Percentiles rank a stretch among this genome's conserved stretches.
Conservation (phyloP, 2,113 vertebrate species). For the Nansenia antarctica region DNA sequence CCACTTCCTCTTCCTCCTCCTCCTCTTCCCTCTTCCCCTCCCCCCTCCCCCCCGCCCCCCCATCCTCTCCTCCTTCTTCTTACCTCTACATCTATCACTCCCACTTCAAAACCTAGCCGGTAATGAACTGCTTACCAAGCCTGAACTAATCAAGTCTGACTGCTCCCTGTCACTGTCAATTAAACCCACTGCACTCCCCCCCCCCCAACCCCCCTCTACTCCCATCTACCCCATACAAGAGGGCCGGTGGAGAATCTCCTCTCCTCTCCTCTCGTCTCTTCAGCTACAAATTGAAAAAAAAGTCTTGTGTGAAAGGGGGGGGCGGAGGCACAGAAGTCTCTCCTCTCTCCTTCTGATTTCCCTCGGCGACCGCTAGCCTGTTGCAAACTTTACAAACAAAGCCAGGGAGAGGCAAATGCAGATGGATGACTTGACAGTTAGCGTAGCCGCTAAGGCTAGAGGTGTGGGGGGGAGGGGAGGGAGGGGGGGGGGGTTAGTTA, state of each 20-base stretch:
- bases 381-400: constrained; percentile 21
- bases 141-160: constrained; percentile 81
- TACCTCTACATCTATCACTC: constrained; percentile 13
- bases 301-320: constrained; percentile 64
- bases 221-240: constrained; percentile 40
- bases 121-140: constrained; percentile 79
- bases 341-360: background rate
- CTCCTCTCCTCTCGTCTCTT: constrained; percentile 42
- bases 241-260: constrained; percentile 37
- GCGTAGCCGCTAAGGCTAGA: background rate
- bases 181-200: constrained; percentile 52
- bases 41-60: background rate
- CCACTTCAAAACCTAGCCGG: constrained; percentile 51
- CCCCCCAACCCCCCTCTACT: constrained; percentile 33
- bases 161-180: constrained; percentile 80
- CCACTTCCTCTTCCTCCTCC: background rate
- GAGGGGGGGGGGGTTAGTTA: too few species aligned
- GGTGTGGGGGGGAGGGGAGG: too few species aligned
- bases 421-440: constrained; percentile 30
- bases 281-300: constrained; percentile 76
- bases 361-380: background rate
- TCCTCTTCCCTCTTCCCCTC: background rate
- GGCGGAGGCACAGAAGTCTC: background rate
- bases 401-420: constrained; percentile 11
- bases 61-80: constrained; percentile 32